Conservation (phyloP, 2,888 invertebrate species). For the Sussaba pulchella region DNA sequence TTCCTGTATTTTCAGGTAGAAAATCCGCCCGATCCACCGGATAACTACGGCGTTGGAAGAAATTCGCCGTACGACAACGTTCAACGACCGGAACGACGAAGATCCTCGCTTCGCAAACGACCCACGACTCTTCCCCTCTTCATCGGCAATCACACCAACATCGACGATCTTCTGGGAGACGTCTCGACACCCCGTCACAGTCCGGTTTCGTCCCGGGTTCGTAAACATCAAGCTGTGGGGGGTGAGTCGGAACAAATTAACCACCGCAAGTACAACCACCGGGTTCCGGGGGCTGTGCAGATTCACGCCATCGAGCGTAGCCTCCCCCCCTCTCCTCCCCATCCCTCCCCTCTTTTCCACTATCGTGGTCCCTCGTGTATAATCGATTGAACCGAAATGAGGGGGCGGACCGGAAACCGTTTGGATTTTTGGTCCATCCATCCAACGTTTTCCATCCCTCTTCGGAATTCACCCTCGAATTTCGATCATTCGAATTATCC, state of each 20-base stretch:
- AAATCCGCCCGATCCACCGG: constrained; percentile 81
- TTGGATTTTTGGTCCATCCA: not conserved
- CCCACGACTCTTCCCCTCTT: constrained; percentile 86
- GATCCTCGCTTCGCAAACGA: constrained; percentile 78
- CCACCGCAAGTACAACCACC: constrained; percentile 12
- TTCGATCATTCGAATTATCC: constrained; percentile 60
- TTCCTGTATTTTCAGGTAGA: constrained; percentile 75
- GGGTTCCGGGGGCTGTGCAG: not conserved
- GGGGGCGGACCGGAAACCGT: not conserved
- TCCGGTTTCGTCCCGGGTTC: constrained; percentile 74
- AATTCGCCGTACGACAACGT: constrained; percentile 91
- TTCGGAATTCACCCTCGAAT: constrained; percentile 7
- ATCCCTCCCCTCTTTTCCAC: too few relatives aligned
- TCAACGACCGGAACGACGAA: constrained; percentile 76
- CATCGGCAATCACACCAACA: constrained; percentile 94
- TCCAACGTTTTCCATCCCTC: not conserved
- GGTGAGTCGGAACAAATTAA: constrained; percentile 80
- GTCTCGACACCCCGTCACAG: constrained; percentile 75
- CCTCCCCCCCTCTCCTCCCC: too few relatives aligned
- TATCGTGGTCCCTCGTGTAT: constrained; percentile 53
- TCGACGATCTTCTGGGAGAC: constrained; percentile 94
- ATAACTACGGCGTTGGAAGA: constrained; percentile 84
- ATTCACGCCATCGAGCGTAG: constrained; percentile 3
- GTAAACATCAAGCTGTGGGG: constrained; percentile 73
- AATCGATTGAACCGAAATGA: constrained; percentile 46